phyloP scores from a whole-genome alignment of 2,797 vertebrate genomes.

The Neosilurus mollespiculum region DNA sequence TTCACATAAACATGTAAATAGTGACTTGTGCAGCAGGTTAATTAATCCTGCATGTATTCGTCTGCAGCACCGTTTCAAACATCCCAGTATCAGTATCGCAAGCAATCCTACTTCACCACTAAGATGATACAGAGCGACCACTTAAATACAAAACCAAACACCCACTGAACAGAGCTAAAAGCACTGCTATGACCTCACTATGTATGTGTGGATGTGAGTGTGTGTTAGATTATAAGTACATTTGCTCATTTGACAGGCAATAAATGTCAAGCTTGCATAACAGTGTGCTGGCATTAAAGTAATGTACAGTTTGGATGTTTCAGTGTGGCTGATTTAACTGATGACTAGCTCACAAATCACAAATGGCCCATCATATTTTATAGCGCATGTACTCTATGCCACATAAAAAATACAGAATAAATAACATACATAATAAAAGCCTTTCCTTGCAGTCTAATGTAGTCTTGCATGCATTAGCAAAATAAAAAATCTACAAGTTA shows the following conservation, averaged over 20 bases:
- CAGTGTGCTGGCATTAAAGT: not conserved
- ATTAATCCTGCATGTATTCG: not conserved
- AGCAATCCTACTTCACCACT: not conserved
- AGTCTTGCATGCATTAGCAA: not conserved
- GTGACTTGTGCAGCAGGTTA: too few species aligned
- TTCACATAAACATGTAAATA: not conserved
- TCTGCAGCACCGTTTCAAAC: not conserved
- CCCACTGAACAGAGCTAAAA: constrained; percentile 13
- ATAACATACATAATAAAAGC: constrained; percentile 20
- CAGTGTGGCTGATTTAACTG: constrained; percentile 15
- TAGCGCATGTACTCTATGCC: constrained; percentile 11
- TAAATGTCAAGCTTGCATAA: constrained; percentile 21
- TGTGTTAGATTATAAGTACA: constrained; percentile 5
- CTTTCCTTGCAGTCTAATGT: not conserved
- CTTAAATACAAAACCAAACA: not conserved
- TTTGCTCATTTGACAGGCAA: constrained; percentile 8
- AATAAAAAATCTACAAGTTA: not conserved
- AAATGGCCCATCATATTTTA: constrained; percentile 26
- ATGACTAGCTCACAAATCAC: constrained; percentile 28
- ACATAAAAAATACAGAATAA: constrained; percentile 21
- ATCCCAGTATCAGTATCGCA: not conserved
- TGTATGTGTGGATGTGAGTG: not conserved
- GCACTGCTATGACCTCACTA: constrained; percentile 6
- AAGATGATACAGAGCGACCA: constrained; percentile 17
- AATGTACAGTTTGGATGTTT: constrained; percentile 19